Percentiles rank a stretch among this genome's conserved stretches.
These are phyloP conservation scores for Meteorus colon DNA, from an alignment of 2,888 invertebrate species.

Conservation along the genomic window DNA sequence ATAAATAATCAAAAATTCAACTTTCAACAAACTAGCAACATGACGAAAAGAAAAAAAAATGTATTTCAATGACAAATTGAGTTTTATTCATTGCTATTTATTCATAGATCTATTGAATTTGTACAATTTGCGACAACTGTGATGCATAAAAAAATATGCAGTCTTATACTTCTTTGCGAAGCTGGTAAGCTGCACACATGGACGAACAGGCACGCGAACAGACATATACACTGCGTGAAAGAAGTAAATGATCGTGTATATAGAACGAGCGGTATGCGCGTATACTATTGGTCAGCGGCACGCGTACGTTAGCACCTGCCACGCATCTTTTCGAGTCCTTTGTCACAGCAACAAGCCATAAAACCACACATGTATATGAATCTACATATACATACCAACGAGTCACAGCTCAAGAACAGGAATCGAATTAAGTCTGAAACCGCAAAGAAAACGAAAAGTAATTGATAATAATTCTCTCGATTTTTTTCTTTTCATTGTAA, in stretches of 20 bases:
- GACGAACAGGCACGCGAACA: constrained; percentile 22
- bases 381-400: background rate
- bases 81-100: too few relatives aligned
- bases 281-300: constrained; percentile 68
- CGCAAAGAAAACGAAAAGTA: background rate
- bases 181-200: constrained; percentile 14
- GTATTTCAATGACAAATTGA: background rate
- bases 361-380: constrained; percentile 2
- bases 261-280: constrained; percentile 51
- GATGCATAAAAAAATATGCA: background rate
- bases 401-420: too few relatives aligned
- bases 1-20: too few relatives aligned
- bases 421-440: background rate
- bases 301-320: constrained; percentile 61
- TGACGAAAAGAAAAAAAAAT: background rate
- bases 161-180: constrained; percentile 13
- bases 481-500: background rate
- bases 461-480: background rate
- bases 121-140: background rate
- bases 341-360: constrained; percentile 48
- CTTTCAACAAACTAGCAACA: too few relatives aligned
- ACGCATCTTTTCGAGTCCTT: constrained; percentile 60
- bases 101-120: too few relatives aligned
- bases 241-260: constrained; percentile 51
- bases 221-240: background rate